Conservation (phyloP, 2,888 invertebrate genomes). For the Parasteatoda lunata region DNA sequence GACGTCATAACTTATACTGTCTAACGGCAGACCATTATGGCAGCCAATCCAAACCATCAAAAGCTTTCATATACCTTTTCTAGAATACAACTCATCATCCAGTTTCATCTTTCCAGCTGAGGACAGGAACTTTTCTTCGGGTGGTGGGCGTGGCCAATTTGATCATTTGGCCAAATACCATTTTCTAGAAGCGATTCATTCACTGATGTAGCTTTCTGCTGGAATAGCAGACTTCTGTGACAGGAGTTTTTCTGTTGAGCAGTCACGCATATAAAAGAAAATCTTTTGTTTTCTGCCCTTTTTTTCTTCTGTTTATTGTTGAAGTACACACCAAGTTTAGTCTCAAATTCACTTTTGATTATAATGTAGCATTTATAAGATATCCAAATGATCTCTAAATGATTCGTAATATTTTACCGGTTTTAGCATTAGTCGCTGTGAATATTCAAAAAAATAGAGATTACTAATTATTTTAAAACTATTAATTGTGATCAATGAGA, state of each 20-base stretch:
- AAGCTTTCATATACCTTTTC: background rate
- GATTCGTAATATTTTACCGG: no score
- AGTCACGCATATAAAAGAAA: conserved; percentile 22
- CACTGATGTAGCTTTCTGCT: conserved; percentile 55
- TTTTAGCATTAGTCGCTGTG: no score
- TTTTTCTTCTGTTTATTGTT: no score
- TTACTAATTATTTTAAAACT: no score
- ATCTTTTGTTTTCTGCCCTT: no score
- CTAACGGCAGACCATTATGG: conserved; percentile 3
- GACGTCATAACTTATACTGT: conserved; percentile 3
- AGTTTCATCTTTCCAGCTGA: conserved; percentile 1
- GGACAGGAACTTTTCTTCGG: background rate
- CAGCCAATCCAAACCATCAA: background rate
- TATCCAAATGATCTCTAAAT: no score
- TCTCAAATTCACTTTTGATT: no score
- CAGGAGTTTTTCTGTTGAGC: background rate
- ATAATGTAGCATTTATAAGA: no score
- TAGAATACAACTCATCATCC: background rate
- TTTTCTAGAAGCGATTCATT: conserved; percentile 38
- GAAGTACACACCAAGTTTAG: no score
- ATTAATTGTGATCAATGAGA: no score
- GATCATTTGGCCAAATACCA: conserved; percentile 58
- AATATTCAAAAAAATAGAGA: no score
- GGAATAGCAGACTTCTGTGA: conserved; percentile 18
- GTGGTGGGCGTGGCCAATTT: conserved; percentile 12